Evolutionary conservation across 2,888 invertebrate species (phyloP).

Genomic region (Tetramorium bicarinatum): DNA sequence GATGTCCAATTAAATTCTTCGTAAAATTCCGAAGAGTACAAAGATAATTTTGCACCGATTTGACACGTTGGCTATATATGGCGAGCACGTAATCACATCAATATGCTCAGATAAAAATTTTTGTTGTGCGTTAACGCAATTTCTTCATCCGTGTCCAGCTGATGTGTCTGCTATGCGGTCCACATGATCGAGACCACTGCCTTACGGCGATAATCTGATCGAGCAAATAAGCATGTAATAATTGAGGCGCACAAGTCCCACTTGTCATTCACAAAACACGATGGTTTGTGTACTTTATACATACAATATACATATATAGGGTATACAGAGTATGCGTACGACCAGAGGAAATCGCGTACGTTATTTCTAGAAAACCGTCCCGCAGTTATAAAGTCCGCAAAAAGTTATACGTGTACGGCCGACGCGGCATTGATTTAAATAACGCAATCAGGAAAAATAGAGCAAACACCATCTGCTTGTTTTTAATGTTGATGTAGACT

Average conservation of each 20-base stretch:
- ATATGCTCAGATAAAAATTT: background rate
- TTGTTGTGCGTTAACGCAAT: background rate
- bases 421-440: conserved; percentile 63
- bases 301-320: conserved; percentile 62
- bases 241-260: conserved; percentile 54
- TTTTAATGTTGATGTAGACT: background rate
- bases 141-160: background rate
- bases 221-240: conserved; percentile 61
- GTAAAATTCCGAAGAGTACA: background rate
- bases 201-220: conserved; percentile 49
- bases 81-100: background rate
- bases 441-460: conserved; percentile 30
- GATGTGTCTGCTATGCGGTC: conserved; percentile 1
- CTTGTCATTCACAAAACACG: conserved; percentile 52
- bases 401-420: conserved; percentile 56
- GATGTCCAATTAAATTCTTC: background rate
- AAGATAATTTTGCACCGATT: background rate
- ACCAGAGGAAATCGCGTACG: conserved; percentile 7
- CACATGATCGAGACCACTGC: background rate
- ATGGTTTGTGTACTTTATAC: conserved; percentile 59
- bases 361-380: conserved; percentile 68
- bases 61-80: background rate
- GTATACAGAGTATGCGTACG: conserved; percentile 43
- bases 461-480: background rate
- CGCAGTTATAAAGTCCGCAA: conserved; percentile 67